phyloP scores from a whole-genome alignment of 2,113 vertebrate genomes.

The Acrocephalus arundinaceus region DNA sequence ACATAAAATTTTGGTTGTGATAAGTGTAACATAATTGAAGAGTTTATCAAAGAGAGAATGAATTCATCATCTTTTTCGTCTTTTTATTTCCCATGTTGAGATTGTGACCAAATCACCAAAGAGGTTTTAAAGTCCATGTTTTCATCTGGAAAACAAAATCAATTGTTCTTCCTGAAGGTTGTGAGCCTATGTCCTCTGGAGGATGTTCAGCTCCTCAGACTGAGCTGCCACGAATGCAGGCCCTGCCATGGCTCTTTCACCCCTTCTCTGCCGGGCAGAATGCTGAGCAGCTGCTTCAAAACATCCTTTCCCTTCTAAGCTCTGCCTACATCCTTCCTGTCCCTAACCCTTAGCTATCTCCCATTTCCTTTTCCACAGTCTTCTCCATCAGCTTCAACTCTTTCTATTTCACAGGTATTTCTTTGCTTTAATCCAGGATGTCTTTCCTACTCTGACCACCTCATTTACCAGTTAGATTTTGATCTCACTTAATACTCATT shows the following conservation, averaged over 20 bases:
- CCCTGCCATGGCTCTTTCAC: fast-evolving
- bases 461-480: neutral
- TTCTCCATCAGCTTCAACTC: neutral
- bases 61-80: neutral
- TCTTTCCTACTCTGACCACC: neutral
- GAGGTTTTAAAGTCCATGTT: neutral
- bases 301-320: neutral
- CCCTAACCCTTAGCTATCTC: neutral
- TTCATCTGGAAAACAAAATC: neutral
- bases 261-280: neutral
- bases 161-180: neutral
- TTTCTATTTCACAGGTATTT: neutral
- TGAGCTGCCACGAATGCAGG: neutral
- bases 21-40: neutral
- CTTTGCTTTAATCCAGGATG: neutral
- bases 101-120: neutral
- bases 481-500: neutral
- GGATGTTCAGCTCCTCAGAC: neutral
- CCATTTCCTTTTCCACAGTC: neutral
- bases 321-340: neutral
- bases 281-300: neutral
- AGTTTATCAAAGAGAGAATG: neutral
- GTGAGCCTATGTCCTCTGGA: neutral
- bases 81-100: neutral
- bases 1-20: neutral